Conservation (phyloP, 1,140 invertebrate species). For the Ceratoteleas bidentatus region DNA sequence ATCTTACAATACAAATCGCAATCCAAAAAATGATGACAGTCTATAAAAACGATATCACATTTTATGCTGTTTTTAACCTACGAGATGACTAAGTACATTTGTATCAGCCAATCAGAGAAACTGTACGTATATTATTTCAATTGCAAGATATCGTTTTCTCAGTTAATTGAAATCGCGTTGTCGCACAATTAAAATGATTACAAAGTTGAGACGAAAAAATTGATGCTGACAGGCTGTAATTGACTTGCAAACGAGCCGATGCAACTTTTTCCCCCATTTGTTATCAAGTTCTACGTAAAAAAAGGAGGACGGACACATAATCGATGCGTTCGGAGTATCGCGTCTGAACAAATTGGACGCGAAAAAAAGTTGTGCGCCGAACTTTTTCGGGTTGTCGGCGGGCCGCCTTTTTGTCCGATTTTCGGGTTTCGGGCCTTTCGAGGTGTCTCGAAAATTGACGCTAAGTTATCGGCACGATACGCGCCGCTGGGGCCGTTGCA, state of each 20-base stretch:
- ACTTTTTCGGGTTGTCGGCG: no score
- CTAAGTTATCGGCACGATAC: neutral
- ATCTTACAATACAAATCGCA: no score
- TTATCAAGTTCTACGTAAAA: constrained; percentile 4
- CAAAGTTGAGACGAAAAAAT: neutral
- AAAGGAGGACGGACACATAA: neutral
- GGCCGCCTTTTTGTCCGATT: no score
- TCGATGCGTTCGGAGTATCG: neutral
- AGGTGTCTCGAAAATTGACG: neutral
- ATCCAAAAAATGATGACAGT: no score
- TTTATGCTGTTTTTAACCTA: no score
- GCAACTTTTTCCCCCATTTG: neutral
- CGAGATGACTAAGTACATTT: no score
- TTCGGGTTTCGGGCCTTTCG: neutral
- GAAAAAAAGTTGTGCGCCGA: no score
- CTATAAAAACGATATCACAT: no score
- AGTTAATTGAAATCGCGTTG: neutral
- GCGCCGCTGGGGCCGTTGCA: constrained; percentile 2
- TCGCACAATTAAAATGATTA: neutral
- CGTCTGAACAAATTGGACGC: neutral
- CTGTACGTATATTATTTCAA: no score
- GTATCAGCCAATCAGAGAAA: no score
- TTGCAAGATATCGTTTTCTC: neutral
- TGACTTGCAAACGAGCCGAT: constrained; percentile 3
- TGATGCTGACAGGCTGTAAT: constrained; percentile 4